Evolutionary conservation across 2,113 vertebrate species (phyloP), one percentile per base, ranked within the genome.

Genomic region (Oryctolagus cuniculus): DNA sequence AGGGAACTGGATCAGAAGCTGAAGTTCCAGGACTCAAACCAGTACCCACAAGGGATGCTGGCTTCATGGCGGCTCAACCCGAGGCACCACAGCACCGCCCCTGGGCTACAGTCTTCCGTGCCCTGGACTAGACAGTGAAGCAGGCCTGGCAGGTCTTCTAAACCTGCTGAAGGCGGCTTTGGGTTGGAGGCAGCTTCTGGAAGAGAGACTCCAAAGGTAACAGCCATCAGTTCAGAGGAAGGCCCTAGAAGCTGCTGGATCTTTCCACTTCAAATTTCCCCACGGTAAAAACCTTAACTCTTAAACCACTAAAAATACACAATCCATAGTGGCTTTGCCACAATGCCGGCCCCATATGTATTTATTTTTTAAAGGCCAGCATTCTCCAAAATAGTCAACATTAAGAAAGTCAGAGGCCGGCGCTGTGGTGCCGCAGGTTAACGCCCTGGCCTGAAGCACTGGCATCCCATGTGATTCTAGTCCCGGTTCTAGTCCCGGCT

Each of bases 261-360:
- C 25, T 38, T 29, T 19, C 25, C 25, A 72, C 70, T 91, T 93
- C 66, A 49, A 91, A 89, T 91, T 55, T 78, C 22, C 72, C 53
- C 31, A 36, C 9, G 13, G 55, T 25, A 34, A 96, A 96, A 95
- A 95, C 24, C 82, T 19, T 25, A 74, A 92, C 74, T 44, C 74
- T 87, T 64, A 77, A 96, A 53, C 22, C 79, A 75, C 36, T 21
- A 49, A 70, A 94, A 84, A 84, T 29, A 70, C 6, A 67, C n/a
- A 16, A 44, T 44, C 44, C 44, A 44, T 44, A 44, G 44, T 7
- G 44, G 44, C 55, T 58, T 5, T 19, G 19, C 55, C 55, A 16
- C 55, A 15, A 6, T 58, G 55, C 55, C 55, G 11, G 55, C 55
- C 55, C 55, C 55, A 58, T 2, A 6, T 58, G 55, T 19, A 58